A percentile compares a stretch with the other conserved stretches of the same genome.
phyloP scores from a whole-genome alignment of 2,888 invertebrate genomes.

The Polia nebulosa region DNA sequence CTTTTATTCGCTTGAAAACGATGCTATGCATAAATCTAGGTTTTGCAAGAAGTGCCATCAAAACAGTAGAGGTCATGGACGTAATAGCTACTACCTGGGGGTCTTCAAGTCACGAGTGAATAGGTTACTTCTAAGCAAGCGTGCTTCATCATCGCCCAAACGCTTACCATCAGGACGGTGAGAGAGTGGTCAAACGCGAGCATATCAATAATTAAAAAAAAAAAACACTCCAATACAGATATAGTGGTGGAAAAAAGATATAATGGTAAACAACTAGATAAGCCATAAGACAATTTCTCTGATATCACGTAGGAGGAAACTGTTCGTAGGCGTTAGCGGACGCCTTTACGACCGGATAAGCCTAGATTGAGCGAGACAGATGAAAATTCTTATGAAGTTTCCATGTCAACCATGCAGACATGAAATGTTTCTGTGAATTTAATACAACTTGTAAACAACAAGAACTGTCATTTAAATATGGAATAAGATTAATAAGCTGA shows the following conservation, averaged over 20 bases:
- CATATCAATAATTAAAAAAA: too few species aligned
- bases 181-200: too few species aligned
- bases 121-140: too few species aligned
- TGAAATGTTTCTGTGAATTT: conserved; percentile 6
- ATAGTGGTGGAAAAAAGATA: background rate
- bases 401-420: background rate
- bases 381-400: conserved; percentile 25
- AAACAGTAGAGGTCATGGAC: background rate
- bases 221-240: background rate
- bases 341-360: conserved; percentile 36
- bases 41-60: background rate
- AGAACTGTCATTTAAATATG: background rate
- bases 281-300: conserved; percentile 13
- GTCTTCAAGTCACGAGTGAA: too few species aligned
- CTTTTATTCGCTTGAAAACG: background rate
- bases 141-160: too few species aligned
- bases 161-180: too few species aligned
- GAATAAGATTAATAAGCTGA: conserved; percentile 2
- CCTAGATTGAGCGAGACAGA: conserved; percentile 15
- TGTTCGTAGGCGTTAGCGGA: conserved; percentile 34
- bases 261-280: conserved; percentile 13
- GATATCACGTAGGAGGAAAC: conserved; percentile 4
- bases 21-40: background rate
- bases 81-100: too few species aligned
- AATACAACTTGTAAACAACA: background rate